Evolutionary conservation across 2,888 invertebrate species (phyloP), one percentile per base, ranked within the genome.

Genomic region (Lissocephala sabroskyi): DNA sequence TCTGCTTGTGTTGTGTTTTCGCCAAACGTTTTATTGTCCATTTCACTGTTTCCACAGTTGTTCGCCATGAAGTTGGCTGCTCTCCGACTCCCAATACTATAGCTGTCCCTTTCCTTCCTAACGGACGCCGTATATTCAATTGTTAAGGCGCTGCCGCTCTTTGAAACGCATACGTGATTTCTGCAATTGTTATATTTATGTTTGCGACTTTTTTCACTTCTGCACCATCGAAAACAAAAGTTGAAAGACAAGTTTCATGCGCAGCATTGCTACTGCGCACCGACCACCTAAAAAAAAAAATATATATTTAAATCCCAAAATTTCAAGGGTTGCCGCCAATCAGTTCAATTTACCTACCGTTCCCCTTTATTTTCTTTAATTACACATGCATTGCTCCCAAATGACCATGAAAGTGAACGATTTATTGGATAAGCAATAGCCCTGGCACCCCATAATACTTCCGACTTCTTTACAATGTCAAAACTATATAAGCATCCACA

Each of bases 161-260:
- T 68, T 40, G 13, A 10, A 16, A 55, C 56, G 52, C 73, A 68
- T 68, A 73, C 62, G 62, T 76, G 77, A 73, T 71, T 74, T 71
- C 63, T 65, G 49, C 52, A 60, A 60, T 62, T 61, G 48, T 52
- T 59, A 42, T 59, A 52, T 45, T 55, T 45, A 53, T 56, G 52
- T 52, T 30, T 52, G 39, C 52, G 51, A 55, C 62, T 74, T 75
- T 61, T 56, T 30, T 17, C 52, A 62, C 67, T 62, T 61, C 47
- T 56, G 52, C 47, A 57, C 60, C 63, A 79, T 76, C 63, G 81
- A 80, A 80, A 80, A 80, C 80, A 81, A 81, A 79, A 80, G 80
- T 80, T 75, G 79, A 66, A 64, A 64, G 66, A 76, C 81, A 63
- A 68, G 77, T 77, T 76, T 67, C 60, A 40, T 62, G 53, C 45